Conservation (phyloP, 2,113 vertebrate genomes). For the Apaloderma vittatum region DNA sequence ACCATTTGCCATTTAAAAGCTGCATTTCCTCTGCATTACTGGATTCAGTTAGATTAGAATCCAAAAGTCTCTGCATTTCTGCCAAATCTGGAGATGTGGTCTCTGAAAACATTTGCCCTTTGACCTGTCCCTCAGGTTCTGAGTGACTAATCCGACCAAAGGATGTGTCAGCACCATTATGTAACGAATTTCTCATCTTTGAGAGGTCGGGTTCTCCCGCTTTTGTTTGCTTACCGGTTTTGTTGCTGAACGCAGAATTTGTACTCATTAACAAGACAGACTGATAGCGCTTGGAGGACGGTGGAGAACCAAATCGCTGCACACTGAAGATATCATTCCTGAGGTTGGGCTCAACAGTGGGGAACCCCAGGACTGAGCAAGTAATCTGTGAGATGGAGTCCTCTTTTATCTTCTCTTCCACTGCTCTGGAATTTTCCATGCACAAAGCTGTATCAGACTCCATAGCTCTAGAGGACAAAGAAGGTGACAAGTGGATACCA, state of each 20-base stretch:
- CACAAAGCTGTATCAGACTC: constrained; percentile 81
- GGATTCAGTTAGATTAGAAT: constrained; percentile 68
- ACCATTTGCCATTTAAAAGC: constrained; percentile 72
- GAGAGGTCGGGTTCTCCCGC: constrained; percentile 65
- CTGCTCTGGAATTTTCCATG: constrained; percentile 78
- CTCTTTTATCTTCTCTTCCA: constrained; percentile 81
- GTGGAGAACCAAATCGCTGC: constrained; percentile 78
- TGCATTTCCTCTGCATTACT: constrained; percentile 64
- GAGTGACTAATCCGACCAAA: constrained; percentile 74
- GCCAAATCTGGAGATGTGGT: constrained; percentile 47
- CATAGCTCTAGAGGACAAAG: constrained; percentile 81
- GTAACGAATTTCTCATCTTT: constrained; percentile 75
- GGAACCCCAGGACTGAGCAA: constrained; percentile 82
- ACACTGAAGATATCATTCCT: constrained; percentile 77
- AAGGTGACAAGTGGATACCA: constrained; percentile 86
- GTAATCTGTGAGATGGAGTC: constrained; percentile 80
- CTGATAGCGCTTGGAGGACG: constrained; percentile 78
- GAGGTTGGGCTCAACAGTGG: constrained; percentile 77
- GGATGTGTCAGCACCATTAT: constrained; percentile 71
- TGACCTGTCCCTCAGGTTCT: constrained; percentile 77
- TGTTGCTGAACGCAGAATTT: constrained; percentile 77
- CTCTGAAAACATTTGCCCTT: constrained; percentile 69
- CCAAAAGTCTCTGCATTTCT: constrained; percentile 64
- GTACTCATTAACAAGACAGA: constrained; percentile 79
- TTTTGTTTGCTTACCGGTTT: constrained; percentile 68